These are phyloP conservation scores for Erpobdella octoculata DNA, from an alignment of 2,888 invertebrate genomes.

Conservation along the genomic window DNA sequence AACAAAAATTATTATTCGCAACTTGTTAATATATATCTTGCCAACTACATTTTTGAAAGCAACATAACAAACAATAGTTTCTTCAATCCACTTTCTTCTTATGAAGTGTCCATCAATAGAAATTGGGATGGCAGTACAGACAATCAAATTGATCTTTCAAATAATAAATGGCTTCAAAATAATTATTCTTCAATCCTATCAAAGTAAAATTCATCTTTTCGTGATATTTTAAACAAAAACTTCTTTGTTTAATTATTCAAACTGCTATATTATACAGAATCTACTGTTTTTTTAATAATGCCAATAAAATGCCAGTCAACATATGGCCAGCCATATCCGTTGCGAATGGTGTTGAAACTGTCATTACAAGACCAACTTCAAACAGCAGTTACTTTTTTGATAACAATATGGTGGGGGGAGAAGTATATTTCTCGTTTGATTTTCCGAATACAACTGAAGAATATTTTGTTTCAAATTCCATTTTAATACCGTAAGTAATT, in stretches of 20 bases:
- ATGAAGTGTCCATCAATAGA: background rate
- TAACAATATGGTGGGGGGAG: constrained; percentile 18
- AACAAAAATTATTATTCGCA: background rate
- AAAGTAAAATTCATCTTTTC: background rate
- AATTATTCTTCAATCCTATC: background rate
- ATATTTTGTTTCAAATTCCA: constrained; percentile 4
- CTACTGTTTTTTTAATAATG: constrained; percentile 10
- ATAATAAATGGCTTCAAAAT: background rate
- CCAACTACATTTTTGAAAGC: background rate
- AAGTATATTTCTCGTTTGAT: constrained; percentile 7
- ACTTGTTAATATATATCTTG: background rate
- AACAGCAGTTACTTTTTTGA: constrained; percentile 22
- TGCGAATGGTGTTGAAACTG: background rate
- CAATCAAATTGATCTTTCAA: constrained; percentile 8
- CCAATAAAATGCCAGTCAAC: constrained; percentile 3
- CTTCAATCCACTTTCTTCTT: background rate
- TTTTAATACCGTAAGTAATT: constrained; percentile 11
- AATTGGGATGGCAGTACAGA: background rate
- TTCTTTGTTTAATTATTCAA: no score
- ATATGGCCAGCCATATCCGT: constrained; percentile 23
- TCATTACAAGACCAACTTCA: background rate
- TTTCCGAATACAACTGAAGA: background rate
- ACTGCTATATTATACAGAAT: background rate
- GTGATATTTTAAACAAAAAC: background rate
- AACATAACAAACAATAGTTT: background rate